Evolutionary conservation across 1,140 invertebrate species (phyloP), one percentile per base, ranked within the genome.

Genomic region (Cecropterus lyciades): DNA sequence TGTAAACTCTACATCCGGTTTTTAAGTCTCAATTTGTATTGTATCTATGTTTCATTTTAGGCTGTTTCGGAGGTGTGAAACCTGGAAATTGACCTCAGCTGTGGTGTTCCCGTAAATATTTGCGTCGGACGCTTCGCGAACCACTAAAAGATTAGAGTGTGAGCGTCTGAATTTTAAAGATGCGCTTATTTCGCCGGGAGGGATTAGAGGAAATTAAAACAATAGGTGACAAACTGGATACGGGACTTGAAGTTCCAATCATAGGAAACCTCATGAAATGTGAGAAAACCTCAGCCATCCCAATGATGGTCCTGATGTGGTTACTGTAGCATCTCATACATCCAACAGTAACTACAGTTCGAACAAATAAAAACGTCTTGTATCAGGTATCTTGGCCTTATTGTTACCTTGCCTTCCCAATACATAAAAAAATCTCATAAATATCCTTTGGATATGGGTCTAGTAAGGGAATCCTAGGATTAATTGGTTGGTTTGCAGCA

Each of bases 11-110:
- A 64, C 15, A 0, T 0, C 9, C 7, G 13, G 6, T 2, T 0
- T 3, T 13, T 70, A 81, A 42, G 13, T 65, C 71, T 43, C 20
- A 69, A 70, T 69, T 74, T 82, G 13, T 8, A 27, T 33, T 68
- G 17, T 37, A 1, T 15, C 27, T 48, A 10, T 14, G 9, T 17
- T 0, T 13, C 42, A 42, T 49, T 53, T 79, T 79, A 55, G 11
- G 67, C 30, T 57, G 24, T 82, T 81, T 72, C 67, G 37, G 9
- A 24, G 16, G 40, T 69, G 65, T 5, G 24, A 16, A 5, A 40
- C 15, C 43, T 67, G 75, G 80, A 87, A 87, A 87, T 87, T 87
- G 85, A 87, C 85, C 85, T 85, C 83, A 84, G 85, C 75, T 83
- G 82, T 76, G 71, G 73, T 69, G 79, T 77, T 73, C 79, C 75